Evolutionary conservation across 2,797 vertebrate genomes (phyloP), one percentile per base, ranked within the genome.

Genomic region (Xerus rutilus): DNA sequence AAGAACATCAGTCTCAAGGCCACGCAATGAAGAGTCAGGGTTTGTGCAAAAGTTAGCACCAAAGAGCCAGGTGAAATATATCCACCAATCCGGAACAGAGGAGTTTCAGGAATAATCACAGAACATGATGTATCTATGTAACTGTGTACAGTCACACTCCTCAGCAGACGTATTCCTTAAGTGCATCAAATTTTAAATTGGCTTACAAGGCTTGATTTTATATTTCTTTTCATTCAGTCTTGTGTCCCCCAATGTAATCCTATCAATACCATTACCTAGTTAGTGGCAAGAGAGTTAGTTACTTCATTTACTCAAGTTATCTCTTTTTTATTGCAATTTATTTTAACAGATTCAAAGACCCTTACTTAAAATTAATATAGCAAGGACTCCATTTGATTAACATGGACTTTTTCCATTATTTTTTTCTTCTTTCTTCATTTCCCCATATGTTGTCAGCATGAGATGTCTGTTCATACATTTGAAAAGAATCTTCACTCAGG

Each of bases 351-450:
- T 93, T 32, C 76, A 89, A 87, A 5, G 14, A 57, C 5, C 84
- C 28, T 43, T 72, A 74, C n/a, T 90, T 5, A 47, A 89, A 69
- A 92, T 94, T 49, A 93, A 87, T 64, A 32, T 79, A 54, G 86
- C 49, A 13, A 43, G 23, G n/a, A 32, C 23, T 76, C 17, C 1
- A 49, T 54, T 72, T 90, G 30, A 86, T 69, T 69, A 85, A 73
- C 77, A 59, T 59, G 25, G 62, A 93, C 3, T 28, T n/a, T 65
- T 25, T 59, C 32, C 39, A 28, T 20, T 8, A 39, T 25, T 20
- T 72, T 74, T 77, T 78, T 87, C 65, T 76, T 76, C 13, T 87
- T 69, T 47, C 28, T 81, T 47, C 15, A 47, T 82, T 90, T 57
- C 65, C 8, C 28, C 20, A 25, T 15, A 64, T 23, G 14, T 73